Percentiles rank a stretch among this genome's conserved stretches.
These are phyloP conservation scores for Zaprionus davidi DNA, from an alignment of 1,140 invertebrate species.

Conservation along the genomic window DNA sequence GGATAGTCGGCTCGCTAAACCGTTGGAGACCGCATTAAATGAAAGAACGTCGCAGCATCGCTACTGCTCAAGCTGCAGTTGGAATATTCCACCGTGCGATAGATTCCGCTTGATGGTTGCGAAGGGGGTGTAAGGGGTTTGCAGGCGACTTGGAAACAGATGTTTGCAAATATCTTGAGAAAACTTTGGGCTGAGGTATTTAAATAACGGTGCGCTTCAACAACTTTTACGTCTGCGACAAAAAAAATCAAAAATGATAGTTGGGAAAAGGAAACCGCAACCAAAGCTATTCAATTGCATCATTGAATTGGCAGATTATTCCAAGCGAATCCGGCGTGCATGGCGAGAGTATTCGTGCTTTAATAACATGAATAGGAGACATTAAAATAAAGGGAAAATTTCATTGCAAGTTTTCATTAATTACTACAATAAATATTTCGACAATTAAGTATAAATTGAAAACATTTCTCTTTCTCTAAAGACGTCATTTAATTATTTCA, in stretches of 20 bases:
- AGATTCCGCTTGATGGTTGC: neutral
- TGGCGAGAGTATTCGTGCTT: neutral
- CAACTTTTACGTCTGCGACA: slow-evolving; percentile 69
- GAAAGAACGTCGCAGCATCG: slow-evolving; percentile 17
- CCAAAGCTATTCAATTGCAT: slow-evolving; percentile 68
- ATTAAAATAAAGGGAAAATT: neutral
- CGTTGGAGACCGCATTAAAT: slow-evolving; percentile 29
- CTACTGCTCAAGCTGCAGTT: slow-evolving; percentile 1
- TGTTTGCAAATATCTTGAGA: slow-evolving; percentile 80
- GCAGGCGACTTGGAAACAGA: slow-evolving; percentile 74
- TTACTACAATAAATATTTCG: neutral
- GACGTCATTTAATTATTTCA: neutral
- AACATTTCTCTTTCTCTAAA: too few species aligned
- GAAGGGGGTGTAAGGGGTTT: too few species aligned
- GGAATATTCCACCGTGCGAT: slow-evolving; percentile 9
- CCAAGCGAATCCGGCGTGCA: slow-evolving; percentile 8
- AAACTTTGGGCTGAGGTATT: slow-evolving; percentile 77
- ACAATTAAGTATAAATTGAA: neutral
- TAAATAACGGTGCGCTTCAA: slow-evolving; percentile 72
- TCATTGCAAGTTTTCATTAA: neutral
- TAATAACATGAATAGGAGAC: neutral
- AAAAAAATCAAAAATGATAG: slow-evolving; percentile 34
- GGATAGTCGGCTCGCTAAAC: neutral
- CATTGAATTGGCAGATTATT: slow-evolving; percentile 53
- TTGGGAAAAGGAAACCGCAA: slow-evolving; percentile 24